Evolutionary conservation across 2,113 vertebrate species (phyloP).

Genomic region (Sander vitreus): DNA sequence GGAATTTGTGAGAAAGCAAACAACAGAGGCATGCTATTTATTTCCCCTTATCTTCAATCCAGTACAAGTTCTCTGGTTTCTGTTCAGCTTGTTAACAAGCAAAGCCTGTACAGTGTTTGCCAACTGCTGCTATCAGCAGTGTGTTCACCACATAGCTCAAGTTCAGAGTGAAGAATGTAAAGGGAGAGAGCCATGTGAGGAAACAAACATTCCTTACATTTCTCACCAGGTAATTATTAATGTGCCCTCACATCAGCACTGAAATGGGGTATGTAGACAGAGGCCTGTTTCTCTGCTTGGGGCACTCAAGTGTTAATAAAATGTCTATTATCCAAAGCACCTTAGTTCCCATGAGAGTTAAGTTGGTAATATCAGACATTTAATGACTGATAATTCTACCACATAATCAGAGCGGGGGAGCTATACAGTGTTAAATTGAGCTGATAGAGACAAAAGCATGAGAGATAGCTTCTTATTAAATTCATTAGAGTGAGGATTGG

Average conservation of each 20-base stretch:
- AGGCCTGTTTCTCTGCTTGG: not conserved
- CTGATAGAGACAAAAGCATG: constrained; percentile 58
- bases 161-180: constrained; percentile 54
- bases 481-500: constrained; percentile 46
- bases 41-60: constrained; percentile 26
- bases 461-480: constrained; percentile 66
- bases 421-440: constrained; percentile 47
- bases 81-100: constrained; percentile 41
- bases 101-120: constrained; percentile 54
- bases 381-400: constrained; percentile 56
- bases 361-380: constrained; percentile 42
- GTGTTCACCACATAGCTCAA: constrained; percentile 14
- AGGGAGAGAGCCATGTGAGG: constrained; percentile 46
- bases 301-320: not conserved
- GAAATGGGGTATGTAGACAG: constrained; percentile 17
- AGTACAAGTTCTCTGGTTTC: constrained; percentile 36
- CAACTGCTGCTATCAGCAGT: constrained; percentile 48
- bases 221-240: constrained; percentile 82
- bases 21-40: constrained; percentile 13
- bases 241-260: constrained; percentile 46
- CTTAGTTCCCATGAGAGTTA: constrained; percentile 57
- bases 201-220: constrained; percentile 81
- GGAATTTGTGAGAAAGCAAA: constrained; percentile 55
- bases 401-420: constrained; percentile 40
- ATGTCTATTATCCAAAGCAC: constrained; percentile 20